These are phyloP conservation scores for Drosophila busckii DNA, from an alignment of 1,140 invertebrate genomes.

Conservation along the genomic window DNA sequence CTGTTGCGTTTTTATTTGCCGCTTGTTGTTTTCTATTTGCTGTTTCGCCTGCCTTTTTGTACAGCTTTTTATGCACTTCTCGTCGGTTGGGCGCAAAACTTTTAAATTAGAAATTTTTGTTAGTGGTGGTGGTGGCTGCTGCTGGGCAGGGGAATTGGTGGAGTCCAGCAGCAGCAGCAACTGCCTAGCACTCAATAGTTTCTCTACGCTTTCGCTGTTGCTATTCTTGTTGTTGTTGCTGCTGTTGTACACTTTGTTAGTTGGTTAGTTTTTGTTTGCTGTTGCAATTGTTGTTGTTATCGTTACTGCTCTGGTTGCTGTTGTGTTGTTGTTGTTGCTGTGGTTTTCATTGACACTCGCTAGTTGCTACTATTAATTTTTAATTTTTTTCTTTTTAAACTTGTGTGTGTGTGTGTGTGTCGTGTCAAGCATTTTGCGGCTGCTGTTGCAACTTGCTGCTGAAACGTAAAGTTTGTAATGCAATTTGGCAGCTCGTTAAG, in stretches of 20 bases:
- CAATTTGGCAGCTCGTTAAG: conserved; percentile 43
- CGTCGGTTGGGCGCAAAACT: conserved; percentile 70
- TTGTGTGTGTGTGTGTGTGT: background rate
- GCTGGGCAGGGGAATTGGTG: conserved; percentile 1
- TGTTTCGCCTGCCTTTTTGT: conserved; percentile 62
- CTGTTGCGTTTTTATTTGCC: conserved; percentile 65
- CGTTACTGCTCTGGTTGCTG: background rate
- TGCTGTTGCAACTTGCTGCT: conserved; percentile 32
- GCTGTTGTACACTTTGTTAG: conserved; percentile 64
- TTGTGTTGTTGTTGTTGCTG: conserved; percentile 39
- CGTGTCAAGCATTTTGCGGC: conserved; percentile 51
- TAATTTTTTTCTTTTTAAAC: conserved; percentile 46
- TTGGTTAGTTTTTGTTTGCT: conserved; percentile 67
- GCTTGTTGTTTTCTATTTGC: conserved; percentile 47
- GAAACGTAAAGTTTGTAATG: conserved; percentile 63
- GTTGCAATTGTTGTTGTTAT: conserved; percentile 5
- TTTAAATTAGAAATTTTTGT: conserved; percentile 78
- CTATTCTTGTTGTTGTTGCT: conserved; percentile 19
- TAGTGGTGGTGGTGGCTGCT: conserved; percentile 43
- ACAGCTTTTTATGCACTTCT: conserved; percentile 20
- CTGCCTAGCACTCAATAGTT: conserved; percentile 62
- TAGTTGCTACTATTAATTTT: conserved; percentile 76
- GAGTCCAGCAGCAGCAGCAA: conserved; percentile 7
- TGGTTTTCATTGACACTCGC: conserved; percentile 71
- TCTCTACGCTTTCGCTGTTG: too few relatives aligned